Base-by-base conservation (phyloP, 2,113 vertebrate species). In the Isurus oxyrinchus region DNA sequence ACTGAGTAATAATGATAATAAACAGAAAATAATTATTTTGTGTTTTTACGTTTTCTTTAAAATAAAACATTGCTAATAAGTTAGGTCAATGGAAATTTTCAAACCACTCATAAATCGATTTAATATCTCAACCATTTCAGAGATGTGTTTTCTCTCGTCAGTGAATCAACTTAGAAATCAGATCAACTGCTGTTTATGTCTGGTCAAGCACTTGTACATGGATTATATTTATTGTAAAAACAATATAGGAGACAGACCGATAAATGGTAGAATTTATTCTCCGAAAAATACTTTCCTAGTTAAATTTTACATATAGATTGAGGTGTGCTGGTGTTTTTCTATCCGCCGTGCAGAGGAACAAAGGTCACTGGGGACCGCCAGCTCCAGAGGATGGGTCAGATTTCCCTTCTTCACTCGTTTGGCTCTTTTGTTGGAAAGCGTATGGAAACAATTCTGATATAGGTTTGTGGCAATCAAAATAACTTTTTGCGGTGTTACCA, bases 191-290 rank as follows among this genome's bases (percentile, higher is more conserved):
- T 27, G 23, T 95, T 95, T 40, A 49, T 13, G 23, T 3, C 13
- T 23, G 8, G 63, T 95, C 25, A 69, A 53, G n/a, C 40, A 23
- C 40, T 44, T 84, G 23, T 84, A 44, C 81, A 7, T 44, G 5
- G 5, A 84, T 84, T 44, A 84, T 44, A 84, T 76, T 11, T 35
- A 76, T 76, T 76, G 31, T 31, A 76, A 76, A 76, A 76, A 35
- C 7, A 76, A 76, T 61, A 16, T 5, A 35, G 59, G 57, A 59
- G 31, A n/a, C 57, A 90, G 27, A 44, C 14, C 35, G 88, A 35
- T 91, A 59, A 88, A 14, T 91, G 27, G 5, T 91, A 35, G 88
- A 31, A 93, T 93, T 93, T 93, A n/a, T 93, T 93, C 63, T 63
- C 59, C 14, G 25, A 44, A 94, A 94, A 90, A 11, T 27, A 91